Evolutionary conservation across 2,888 invertebrate species (phyloP).

Genomic region (Tiliacea citrago): DNA sequence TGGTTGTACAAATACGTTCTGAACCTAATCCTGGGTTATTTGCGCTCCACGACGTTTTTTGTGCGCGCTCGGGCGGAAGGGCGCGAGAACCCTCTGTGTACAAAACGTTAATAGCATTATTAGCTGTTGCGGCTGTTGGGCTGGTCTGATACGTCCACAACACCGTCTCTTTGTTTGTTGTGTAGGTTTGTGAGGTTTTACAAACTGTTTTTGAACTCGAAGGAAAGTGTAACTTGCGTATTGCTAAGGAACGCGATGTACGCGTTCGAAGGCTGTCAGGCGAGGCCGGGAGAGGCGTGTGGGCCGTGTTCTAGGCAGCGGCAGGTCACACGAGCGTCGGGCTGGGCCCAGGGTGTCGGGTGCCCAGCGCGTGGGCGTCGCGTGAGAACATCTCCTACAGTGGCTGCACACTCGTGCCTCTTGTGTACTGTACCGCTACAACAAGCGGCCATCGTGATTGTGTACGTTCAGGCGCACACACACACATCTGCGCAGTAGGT

Average conservation of each 20-base stretch:
- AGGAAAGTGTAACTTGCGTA: neutral
- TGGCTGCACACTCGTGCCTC: conserved; percentile 16
- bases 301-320: conserved; percentile 1
- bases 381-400: conserved; percentile 49
- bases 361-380: conserved; percentile 39
- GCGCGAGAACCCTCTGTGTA: conserved; percentile 37
- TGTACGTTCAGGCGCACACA: neutral
- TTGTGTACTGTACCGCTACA: neutral
- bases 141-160: conserved; percentile 29
- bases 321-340: neutral
- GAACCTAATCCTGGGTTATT: conserved; percentile 47
- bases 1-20: conserved; percentile 69
- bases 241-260: neutral
- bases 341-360: conserved; percentile 41
- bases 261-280: neutral
- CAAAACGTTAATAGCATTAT: conserved; percentile 32
- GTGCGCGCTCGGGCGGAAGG: conserved; percentile 51
- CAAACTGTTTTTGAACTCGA: conserved; percentile 5
- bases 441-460: neutral
- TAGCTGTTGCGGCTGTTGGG: conserved; percentile 32
- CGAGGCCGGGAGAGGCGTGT: neutral
- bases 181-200: neutral
- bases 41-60: conserved; percentile 60
- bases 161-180: conserved; percentile 19
- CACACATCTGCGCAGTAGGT: conserved; percentile 27